These are phyloP conservation scores for Chelon labrosus DNA, from an alignment of 2,797 vertebrate species.

Conservation along the genomic window DNA sequence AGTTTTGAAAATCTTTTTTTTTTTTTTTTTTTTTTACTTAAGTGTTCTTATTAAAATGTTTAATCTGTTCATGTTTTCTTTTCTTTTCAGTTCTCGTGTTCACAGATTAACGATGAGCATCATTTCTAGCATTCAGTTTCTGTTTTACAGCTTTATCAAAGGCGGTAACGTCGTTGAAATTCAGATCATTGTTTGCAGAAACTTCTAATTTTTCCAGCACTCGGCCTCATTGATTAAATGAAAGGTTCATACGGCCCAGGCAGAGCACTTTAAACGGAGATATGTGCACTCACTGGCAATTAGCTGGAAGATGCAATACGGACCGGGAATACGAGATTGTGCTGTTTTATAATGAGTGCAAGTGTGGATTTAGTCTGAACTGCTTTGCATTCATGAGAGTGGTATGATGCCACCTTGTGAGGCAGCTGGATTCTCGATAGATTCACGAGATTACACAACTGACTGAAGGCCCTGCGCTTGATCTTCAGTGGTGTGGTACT, in stretches of 20 bases:
- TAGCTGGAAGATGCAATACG: constrained; percentile 23
- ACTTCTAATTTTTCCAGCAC: constrained; percentile 19
- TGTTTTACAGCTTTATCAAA: constrained; percentile 16
- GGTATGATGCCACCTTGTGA: neutral
- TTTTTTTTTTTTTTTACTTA: constrained; percentile 72
- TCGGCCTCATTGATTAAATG: constrained; percentile 43
- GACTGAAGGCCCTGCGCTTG: no score
- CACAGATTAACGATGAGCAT: constrained; percentile 11
- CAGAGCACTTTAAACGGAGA: constrained; percentile 32
- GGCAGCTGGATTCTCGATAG: no score
- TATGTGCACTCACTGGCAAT: constrained; percentile 40
- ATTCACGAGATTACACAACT: no score
- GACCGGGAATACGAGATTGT: constrained; percentile 3
- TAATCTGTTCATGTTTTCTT: constrained; percentile 79
- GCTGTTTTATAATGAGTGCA: neutral
- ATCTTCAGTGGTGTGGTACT: no score
- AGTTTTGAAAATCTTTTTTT: constrained; percentile 79
- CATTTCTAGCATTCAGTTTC: constrained; percentile 12
- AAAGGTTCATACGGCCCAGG: constrained; percentile 20
- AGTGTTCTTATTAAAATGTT: constrained; percentile 85
- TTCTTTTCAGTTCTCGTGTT: constrained; percentile 57
- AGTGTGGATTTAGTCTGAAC: neutral
- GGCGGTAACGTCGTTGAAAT: constrained; percentile 31
- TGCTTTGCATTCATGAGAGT: constrained; percentile 5
- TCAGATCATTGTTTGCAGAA: constrained; percentile 26